Base-by-base conservation (phyloP, 2,888 invertebrate species). In the Drosophila fulvimacula region DNA sequence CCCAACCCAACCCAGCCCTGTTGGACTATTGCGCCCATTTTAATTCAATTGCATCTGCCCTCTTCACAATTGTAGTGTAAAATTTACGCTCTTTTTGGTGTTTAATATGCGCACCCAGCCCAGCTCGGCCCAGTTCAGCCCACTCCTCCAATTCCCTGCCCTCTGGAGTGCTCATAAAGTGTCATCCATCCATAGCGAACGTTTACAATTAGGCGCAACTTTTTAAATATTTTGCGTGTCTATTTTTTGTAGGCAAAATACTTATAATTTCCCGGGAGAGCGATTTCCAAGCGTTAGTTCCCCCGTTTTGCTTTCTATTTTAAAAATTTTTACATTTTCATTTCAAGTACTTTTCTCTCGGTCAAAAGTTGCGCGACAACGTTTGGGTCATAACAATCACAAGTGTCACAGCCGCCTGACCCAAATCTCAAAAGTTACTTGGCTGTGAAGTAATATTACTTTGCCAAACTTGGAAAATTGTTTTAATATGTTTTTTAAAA, bases 151-250 rank as follows among this genome's bases (percentile, higher is more conserved):
- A 36, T 52, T 76, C 44, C 65, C 15, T 44, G 62, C 57, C 75
- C 63, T 5, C 86, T 38, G 74, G 17, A 76, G 63, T 73, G 71
- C 81, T 56, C 85, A 80, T 86, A 86, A 86, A 86, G 87, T 83
- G 82, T 62, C 87, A 83, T 75, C 79, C 71, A 69, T 71, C 32
- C 52, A 44, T 73, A 61, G 68, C 70, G 72, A 64, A 73, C 76
- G 67, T 81, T 87, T 75, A 81, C 82, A 87, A 87, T 86, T 87
- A 86, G 85, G 80, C 78, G 73, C 78, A 87, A 84, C 78, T 85
- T 84, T 84, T 81, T 53, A 69, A 66, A 68, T 68, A 67, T 70
- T 62, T 79, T 67, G 17, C 36, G 10, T 57, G 15, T 69, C 58
- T 63, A 51, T 62, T 21, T 49, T 67, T 60, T 56, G 44, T 56